Conservation (phyloP, 2,888 invertebrate species). For the Chaetogeoica ovagalla region DNA sequence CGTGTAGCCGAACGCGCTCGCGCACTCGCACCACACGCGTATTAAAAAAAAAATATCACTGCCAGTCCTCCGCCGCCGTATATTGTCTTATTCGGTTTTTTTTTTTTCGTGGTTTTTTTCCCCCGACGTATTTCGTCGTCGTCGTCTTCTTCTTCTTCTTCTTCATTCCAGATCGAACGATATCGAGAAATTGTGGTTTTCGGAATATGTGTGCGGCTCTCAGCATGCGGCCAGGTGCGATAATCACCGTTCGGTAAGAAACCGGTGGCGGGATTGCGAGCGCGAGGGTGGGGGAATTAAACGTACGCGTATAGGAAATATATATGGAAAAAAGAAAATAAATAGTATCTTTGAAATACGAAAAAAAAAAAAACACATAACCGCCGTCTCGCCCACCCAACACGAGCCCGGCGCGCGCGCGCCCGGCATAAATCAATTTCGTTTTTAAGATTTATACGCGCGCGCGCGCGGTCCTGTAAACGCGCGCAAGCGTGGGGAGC, state of each 20-base stretch:
- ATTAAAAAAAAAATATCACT: constrained; percentile 45
- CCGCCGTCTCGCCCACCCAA: constrained; percentile 50
- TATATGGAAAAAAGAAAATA: too few species aligned
- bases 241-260: constrained; percentile 44
- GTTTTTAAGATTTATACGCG: constrained; percentile 43
- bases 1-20: constrained; percentile 46
- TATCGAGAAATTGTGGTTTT: constrained; percentile 52
- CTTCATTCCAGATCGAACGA: constrained; percentile 41
- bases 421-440: constrained; percentile 51
- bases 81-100: constrained; percentile 31
- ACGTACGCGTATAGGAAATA: background rate
- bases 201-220: constrained; percentile 33
- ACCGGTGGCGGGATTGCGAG: background rate
- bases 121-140: background rate
- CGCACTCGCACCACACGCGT: constrained; percentile 10
- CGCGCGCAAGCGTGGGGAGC: too few species aligned
- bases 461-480: background rate
- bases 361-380: constrained; percentile 24
- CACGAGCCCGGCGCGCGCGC: constrained; percentile 4
- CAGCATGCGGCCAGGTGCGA: constrained; percentile 53
- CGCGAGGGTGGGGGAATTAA: too few species aligned
- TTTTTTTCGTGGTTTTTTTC: too few species aligned
- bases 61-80: background rate
- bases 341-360: constrained; percentile 14
- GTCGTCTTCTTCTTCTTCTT: constrained; percentile 12